Evolutionary conservation across 2,888 invertebrate genomes (phyloP).

Genomic region (Suillia variegata): DNA sequence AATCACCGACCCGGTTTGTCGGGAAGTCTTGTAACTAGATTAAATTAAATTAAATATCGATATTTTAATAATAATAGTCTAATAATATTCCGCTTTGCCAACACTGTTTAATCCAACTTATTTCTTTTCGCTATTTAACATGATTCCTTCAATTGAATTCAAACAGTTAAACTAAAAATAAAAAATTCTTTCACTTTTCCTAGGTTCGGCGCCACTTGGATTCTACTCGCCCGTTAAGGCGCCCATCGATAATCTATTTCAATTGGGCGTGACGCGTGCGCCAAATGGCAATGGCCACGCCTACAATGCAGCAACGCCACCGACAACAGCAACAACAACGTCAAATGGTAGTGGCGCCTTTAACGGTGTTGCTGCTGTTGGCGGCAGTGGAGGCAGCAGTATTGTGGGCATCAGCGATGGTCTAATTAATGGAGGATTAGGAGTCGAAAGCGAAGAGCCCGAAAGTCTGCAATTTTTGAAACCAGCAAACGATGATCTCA

Average conservation of each 20-base stretch:
- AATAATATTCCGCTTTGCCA: too few relatives aligned
- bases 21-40: too few relatives aligned
- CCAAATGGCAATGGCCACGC: constrained; percentile 42
- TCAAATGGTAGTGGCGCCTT: constrained; percentile 25
- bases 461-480: constrained; percentile 52
- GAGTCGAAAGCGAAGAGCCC: constrained; percentile 33
- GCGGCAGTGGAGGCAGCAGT: constrained; percentile 31
- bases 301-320: constrained; percentile 33
- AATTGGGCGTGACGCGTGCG: constrained; percentile 77
- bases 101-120: too few relatives aligned
- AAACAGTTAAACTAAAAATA: too few relatives aligned
- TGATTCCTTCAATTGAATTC: too few relatives aligned
- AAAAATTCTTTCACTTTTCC: too few relatives aligned
- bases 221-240: constrained; percentile 85
- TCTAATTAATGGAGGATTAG: constrained; percentile 33
- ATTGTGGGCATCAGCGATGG: constrained; percentile 38
- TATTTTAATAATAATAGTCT: too few relatives aligned
- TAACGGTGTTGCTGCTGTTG: constrained; percentile 15
- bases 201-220: constrained; percentile 72
- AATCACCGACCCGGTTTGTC: too few relatives aligned
- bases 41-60: too few relatives aligned
- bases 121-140: too few relatives aligned
- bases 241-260: constrained; percentile 70
- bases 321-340: constrained; percentile 28
- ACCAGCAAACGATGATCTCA: constrained; percentile 56